phyloP scores from a whole-genome alignment of 2,113 vertebrate species.

The Odontophorus gujanensis region DNA sequence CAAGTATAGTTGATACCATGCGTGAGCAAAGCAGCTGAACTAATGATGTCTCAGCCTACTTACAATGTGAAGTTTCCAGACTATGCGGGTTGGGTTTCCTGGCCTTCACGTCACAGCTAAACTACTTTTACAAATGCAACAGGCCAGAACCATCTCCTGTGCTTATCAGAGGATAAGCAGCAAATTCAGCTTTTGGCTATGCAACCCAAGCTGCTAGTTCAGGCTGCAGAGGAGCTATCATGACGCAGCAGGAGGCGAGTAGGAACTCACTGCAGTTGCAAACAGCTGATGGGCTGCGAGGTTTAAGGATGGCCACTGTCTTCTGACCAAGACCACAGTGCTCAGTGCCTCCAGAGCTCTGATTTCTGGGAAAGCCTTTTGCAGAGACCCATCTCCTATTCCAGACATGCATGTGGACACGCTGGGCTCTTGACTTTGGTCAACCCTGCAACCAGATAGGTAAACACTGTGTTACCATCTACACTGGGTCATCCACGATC shows the following conservation, averaged over 20 bases:
- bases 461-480: fast-evolving
- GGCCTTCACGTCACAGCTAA: not conserved
- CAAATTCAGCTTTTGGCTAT: not conserved
- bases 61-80: not conserved
- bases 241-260: fast-evolving
- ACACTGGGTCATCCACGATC: not conserved
- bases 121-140: not conserved
- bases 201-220: not conserved
- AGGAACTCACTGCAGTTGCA: not conserved
- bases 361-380: not conserved
- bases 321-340: not conserved
- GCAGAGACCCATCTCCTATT: not conserved
- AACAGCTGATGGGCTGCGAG: not conserved
- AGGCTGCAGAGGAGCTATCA: not conserved
- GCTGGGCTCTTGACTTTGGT: not conserved
- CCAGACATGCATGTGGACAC: fast-evolving
- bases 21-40: constrained; percentile 1
- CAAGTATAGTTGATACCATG: not conserved
- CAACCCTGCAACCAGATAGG: not conserved
- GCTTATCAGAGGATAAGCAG: not conserved
- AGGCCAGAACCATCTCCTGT: not conserved
- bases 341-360: not conserved
- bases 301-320: not conserved
- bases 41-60: not conserved
- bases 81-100: constrained; percentile 34